Conservation (phyloP, 2,888 invertebrate species). For the Drosophila borealis region DNA sequence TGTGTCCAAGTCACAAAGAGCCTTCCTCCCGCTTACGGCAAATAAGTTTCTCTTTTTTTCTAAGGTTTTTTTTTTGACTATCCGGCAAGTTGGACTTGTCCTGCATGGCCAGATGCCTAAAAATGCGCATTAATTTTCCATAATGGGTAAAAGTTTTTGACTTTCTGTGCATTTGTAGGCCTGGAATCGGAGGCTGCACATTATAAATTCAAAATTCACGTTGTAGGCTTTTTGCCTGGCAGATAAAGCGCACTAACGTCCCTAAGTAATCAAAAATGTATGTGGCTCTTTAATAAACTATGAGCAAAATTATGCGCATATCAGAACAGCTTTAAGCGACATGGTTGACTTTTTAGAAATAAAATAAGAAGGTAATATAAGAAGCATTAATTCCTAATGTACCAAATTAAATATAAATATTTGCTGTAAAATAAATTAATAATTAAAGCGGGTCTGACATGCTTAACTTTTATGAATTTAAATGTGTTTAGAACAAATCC, state of each 20-base stretch:
- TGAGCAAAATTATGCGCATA: conserved; percentile 2
- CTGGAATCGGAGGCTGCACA: conserved; percentile 27
- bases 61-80: conserved; percentile 6
- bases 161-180: conserved; percentile 22
- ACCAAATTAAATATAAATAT: too few species aligned
- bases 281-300: conserved; percentile 30
- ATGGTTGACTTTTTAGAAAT: not conserved
- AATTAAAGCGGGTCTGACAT: too few species aligned
- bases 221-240: conserved; percentile 14
- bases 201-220: conserved; percentile 54
- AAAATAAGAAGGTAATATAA: too few species aligned
- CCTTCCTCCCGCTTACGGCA: not conserved
- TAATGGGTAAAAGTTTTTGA: conserved; percentile 34
- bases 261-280: conserved; percentile 19
- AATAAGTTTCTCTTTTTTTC: not conserved
- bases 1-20: conserved; percentile 15
- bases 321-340: not conserved
- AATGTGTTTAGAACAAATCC: too few species aligned
- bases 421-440: too few species aligned
- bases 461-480: not conserved
- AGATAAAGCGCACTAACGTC: conserved; percentile 14
- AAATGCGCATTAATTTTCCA: conserved; percentile 67
- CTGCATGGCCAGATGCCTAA: conserved; percentile 31
- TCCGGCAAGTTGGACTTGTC: conserved; percentile 9
- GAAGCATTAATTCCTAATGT: too few species aligned